Evolutionary conservation across 2,113 vertebrate species (phyloP).

Genomic region (Oceanites oceanicus): DNA sequence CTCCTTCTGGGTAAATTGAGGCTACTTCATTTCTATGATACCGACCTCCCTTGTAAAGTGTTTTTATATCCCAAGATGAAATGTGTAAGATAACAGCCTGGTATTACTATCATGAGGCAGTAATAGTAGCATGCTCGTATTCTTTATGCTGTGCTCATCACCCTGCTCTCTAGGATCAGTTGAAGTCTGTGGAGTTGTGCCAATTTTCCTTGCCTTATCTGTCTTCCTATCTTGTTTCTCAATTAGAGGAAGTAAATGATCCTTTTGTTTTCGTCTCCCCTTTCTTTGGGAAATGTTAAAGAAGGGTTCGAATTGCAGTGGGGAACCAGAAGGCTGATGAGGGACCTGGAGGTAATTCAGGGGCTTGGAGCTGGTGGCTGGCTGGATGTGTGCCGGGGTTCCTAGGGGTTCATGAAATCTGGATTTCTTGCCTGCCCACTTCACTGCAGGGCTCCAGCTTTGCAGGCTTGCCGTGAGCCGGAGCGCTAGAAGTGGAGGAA

Average conservation of each 20-base stretch:
- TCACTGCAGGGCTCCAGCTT: neutral
- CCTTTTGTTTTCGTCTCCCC: neutral
- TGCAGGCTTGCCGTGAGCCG: neutral
- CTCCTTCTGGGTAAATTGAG: neutral
- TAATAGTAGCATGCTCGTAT: neutral
- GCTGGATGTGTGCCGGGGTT: neutral
- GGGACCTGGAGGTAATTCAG: neutral
- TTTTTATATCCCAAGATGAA: neutral
- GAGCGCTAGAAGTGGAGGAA: neutral
- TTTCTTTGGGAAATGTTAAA: conserved; percentile 54
- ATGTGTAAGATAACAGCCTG: neutral
- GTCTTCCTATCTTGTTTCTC: conserved; percentile 31
- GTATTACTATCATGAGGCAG: neutral
- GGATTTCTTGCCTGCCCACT: neutral
- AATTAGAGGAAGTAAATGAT: conserved; percentile 16
- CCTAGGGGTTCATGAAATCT: neutral
- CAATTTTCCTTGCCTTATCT: conserved; percentile 63
- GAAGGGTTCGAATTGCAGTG: neutral
- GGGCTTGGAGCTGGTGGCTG: neutral
- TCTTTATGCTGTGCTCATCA: neutral
- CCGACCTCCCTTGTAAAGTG: neutral
- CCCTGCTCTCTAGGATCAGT: neutral
- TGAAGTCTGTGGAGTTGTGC: neutral
- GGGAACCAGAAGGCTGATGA: neutral
- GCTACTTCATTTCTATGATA: neutral